Evolutionary conservation across 2,888 invertebrate genomes (phyloP).

Genomic region (Limnephilus marmoratus): DNA sequence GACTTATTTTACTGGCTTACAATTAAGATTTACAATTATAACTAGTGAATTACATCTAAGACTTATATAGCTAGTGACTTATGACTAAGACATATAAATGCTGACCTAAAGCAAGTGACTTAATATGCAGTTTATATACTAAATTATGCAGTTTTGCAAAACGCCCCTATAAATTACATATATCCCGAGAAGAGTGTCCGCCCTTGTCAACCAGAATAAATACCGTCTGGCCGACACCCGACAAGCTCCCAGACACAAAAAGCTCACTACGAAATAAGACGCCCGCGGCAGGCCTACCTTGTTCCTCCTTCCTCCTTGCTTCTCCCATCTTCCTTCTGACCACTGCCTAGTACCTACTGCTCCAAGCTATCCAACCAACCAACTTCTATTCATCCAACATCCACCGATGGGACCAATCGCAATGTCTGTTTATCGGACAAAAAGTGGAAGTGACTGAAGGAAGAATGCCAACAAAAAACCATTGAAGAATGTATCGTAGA

Average conservation of each 20-base stretch:
- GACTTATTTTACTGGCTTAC: too few relatives aligned
- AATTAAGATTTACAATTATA: too few relatives aligned
- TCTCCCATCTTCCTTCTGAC: not conserved
- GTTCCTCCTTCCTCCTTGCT: not conserved
- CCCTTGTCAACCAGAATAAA: conserved; percentile 30
- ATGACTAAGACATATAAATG: too few relatives aligned
- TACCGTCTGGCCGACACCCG: conserved; percentile 37
- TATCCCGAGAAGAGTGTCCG: not conserved
- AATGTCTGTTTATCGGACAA: not conserved
- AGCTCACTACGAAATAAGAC: conserved; percentile 25
- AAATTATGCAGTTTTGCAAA: not conserved
- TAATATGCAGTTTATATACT: too few relatives aligned
- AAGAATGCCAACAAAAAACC: not conserved
- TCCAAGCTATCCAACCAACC: not conserved
- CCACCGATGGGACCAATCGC: not conserved
- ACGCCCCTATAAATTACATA: not conserved
- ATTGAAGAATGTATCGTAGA: not conserved
- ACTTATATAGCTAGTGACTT: too few relatives aligned
- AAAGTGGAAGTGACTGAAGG: not conserved
- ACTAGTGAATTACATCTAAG: too few relatives aligned
- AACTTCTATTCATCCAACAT: not conserved
- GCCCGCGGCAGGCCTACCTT: not conserved
- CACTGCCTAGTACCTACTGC: not conserved
- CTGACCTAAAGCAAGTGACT: too few relatives aligned
- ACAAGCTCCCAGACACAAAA: conserved; percentile 48